These are phyloP conservation scores for Diceros bicornis DNA, from an alignment of 2,797 vertebrate genomes.

Conservation along the genomic window DNA sequence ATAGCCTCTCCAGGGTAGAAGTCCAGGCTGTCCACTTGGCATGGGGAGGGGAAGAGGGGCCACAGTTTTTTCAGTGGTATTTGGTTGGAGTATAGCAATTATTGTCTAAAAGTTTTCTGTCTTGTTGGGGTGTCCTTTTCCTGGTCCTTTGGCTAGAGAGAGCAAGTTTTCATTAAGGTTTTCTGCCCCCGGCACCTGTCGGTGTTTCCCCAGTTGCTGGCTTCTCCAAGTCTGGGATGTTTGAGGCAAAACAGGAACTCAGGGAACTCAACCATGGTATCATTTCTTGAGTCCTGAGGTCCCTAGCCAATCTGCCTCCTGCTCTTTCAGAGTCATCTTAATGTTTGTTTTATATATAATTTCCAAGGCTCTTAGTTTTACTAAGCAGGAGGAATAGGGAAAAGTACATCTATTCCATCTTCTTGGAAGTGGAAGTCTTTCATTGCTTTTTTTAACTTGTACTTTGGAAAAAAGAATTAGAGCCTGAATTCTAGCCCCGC, in stretches of 20 bases:
- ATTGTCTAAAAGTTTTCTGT: background rate
- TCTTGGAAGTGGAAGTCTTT: background rate
- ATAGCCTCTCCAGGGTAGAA: background rate
- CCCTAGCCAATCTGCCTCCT: background rate
- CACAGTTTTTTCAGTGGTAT: background rate
- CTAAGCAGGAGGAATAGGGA: background rate
- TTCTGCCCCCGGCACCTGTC: background rate
- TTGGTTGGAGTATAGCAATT: background rate
- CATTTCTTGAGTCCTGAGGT: background rate
- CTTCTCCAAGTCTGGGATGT: background rate
- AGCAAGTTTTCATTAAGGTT: background rate
- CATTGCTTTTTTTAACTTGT: background rate
- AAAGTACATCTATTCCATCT: background rate
- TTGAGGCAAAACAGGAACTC: background rate
- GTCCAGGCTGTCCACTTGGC: background rate
- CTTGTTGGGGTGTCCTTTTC: background rate
- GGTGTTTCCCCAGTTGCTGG: background rate
- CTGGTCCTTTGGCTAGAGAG: background rate
- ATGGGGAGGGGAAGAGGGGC: fast-evolving
- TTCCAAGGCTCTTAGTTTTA: background rate
- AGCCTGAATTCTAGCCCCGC: background rate
- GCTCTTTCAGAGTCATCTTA: background rate
- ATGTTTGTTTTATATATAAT: background rate
- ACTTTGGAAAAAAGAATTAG: background rate
- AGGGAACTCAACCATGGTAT: background rate